Evolutionary conservation across 53 echinoderm and acorn worm species (phyloP).

Genomic region (Actinopyga echinites): DNA sequence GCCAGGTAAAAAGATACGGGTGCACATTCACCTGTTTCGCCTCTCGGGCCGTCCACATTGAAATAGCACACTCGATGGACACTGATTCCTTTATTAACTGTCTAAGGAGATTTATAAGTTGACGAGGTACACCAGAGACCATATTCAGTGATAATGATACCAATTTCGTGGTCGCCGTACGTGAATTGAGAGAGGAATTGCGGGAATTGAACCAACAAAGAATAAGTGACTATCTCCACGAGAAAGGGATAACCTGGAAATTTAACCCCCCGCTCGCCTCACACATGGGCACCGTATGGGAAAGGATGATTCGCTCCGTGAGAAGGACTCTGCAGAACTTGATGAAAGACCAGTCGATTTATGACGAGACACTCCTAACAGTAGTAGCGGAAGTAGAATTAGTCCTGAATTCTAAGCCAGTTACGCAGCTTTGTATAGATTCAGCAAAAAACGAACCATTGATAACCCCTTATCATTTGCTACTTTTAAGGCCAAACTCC

Average conservation of each 20-base stretch:
- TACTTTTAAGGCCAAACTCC: slow-evolving; percentile 30
- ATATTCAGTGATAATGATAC: slow-evolving; percentile 69
- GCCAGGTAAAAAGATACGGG: slow-evolving; percentile 58
- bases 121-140: slow-evolving; percentile 53
- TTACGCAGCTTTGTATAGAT: slow-evolving; percentile 47
- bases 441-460: slow-evolving; percentile 41
- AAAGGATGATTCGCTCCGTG: slow-evolving; percentile 49
- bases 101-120: slow-evolving; percentile 49
- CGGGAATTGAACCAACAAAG: slow-evolving; percentile 27
- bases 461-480: slow-evolving; percentile 60
- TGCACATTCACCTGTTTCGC: slow-evolving; percentile 58
- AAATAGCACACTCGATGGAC: slow-evolving; percentile 60
- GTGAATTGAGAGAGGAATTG: slow-evolving; percentile 44
- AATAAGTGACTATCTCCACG: slow-evolving; percentile 19
- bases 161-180: slow-evolving; percentile 48
- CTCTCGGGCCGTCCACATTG: slow-evolving; percentile 61
- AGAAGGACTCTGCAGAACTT: slow-evolving; percentile 44
- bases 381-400: slow-evolving; percentile 59
- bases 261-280: slow-evolving; percentile 62
- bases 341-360: slow-evolving; percentile 33
- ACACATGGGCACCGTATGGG: slow-evolving; percentile 71
- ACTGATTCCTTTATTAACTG: slow-evolving; percentile 52
- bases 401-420: slow-evolving; percentile 53
- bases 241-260: slow-evolving; percentile 51
- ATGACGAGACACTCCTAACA: slow-evolving; percentile 47